Evolutionary conservation across 2,113 vertebrate genomes (phyloP).

Genomic region (Neopipo cinnamomea): DNA sequence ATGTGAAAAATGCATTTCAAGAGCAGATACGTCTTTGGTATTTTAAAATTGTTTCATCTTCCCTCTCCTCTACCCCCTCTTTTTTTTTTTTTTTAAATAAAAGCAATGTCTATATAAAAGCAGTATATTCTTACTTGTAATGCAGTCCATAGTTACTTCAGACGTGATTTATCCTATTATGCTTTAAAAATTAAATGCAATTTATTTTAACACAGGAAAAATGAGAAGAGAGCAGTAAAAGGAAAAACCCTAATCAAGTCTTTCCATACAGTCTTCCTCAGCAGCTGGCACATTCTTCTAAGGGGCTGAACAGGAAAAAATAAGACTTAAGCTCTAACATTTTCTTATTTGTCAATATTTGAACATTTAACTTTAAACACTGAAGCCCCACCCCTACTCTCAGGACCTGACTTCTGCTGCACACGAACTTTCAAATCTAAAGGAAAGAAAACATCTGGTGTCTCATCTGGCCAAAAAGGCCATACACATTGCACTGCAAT

Average conservation of each 20-base stretch:
- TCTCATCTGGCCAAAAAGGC: conserved; percentile 34
- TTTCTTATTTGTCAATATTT: conserved; percentile 35
- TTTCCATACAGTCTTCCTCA: neutral
- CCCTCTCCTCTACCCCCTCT: fast-evolving
- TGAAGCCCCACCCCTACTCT: neutral
- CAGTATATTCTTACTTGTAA: neutral
- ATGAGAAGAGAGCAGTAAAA: neutral
- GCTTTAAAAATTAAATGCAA: neutral
- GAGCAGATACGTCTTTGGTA: neutral
- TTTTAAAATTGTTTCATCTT: neutral
- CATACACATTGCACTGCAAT: neutral
- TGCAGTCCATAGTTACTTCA: neutral
- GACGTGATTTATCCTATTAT: neutral
- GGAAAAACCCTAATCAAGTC: neutral
- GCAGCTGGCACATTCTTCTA: neutral
- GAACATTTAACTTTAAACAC: neutral
- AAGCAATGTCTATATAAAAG: neutral
- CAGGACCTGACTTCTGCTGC: conserved; percentile 17
- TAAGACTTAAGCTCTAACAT: neutral
- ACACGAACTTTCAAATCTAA: conserved; percentile 23
- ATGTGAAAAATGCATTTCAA: neutral
- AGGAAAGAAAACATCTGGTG: conserved; percentile 73
- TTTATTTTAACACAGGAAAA: neutral
- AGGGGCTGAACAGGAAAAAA: neutral
- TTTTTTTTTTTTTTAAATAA: neutral